Percentiles rank a stretch among this genome's conserved stretches.
These are phyloP conservation scores for Endotricha flammealis DNA, from an alignment of 2,888 invertebrate genomes.

Conservation along the genomic window DNA sequence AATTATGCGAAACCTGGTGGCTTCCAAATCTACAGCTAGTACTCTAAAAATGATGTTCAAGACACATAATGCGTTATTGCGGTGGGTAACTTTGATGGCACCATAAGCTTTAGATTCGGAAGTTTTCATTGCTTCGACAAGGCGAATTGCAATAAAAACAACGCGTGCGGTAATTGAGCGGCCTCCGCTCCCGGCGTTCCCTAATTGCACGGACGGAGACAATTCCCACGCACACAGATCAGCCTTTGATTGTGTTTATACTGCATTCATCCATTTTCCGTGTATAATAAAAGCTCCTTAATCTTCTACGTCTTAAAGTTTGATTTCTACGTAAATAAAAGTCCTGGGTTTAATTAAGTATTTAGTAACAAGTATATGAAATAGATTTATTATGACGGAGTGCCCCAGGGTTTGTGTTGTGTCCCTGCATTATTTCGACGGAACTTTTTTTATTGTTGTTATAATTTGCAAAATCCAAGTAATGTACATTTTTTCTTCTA, in stretches of 20 bases:
- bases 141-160: constrained; percentile 63
- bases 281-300: constrained; percentile 26
- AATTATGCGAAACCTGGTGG: no score
- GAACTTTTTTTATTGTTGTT: no score
- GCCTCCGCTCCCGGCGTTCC: constrained; percentile 63
- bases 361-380: no score
- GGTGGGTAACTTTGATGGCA: not conserved
- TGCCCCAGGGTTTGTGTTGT: no score
- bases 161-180: constrained; percentile 56
- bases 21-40: no score
- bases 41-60: no score
- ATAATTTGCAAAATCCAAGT: no score
- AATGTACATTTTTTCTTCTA: no score
- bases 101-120: constrained; percentile 12
- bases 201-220: constrained; percentile 62
- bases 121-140: constrained; percentile 46
- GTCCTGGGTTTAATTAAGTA: no score
- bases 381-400: no score
- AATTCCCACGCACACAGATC: constrained; percentile 63
- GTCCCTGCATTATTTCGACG: no score
- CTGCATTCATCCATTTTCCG: constrained; percentile 58
- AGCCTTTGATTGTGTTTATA: constrained; percentile 42
- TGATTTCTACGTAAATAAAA: constrained; percentile 1
- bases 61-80: not conserved
- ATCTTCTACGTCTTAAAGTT: no score